Base-by-base conservation (phyloP, 1,140 invertebrate genomes). In the Anastatus disparis region DNA sequence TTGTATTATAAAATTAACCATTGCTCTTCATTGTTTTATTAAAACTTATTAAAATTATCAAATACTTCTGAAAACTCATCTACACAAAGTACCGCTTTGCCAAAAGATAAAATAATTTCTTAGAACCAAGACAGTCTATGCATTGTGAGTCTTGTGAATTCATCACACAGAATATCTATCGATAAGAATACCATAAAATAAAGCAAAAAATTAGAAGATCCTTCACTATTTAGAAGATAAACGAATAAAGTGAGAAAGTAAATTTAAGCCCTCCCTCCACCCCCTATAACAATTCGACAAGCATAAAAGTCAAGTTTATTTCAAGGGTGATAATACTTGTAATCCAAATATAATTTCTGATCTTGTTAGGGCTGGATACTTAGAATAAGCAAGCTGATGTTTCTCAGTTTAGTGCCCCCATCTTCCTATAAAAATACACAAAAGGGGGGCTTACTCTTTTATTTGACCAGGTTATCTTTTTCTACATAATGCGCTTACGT, bases 311-410 rank as follows among this genome's bases (percentile, higher is more conserved):
- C 82, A 84, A 83, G 82, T 85, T 84, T 84, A 85, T 82, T 83
- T 73, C 74, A n/a, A 67, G 77, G 78, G 80, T 78, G 81, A 85
- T 85, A 85, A 85, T 85, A 82, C 83, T 84, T 83, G 82, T 85
- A 83, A 85, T 85, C 82, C 82, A 82, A 85, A 85, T 85, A 85
- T 84, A 85, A 85, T 85, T 85, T n/a, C n/a, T n/a, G n/a, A n/a
- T n/a, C 80, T 80, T 79, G 79, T 81, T 71, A 55, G 74, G 58
- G 46, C 15, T 63, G 40, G 27, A 46, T 46, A 26, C 58, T n/a
- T n/a, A n/a, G n/a, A n/a, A n/a, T n/a, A 27, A 65, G 65, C 71
- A 44, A 72, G 64, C 75, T 63, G 29, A 35, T 64, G n/a, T n/a
- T n/a, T n/a, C n/a, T 75, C 72, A 64, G 74, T 70, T 78, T 78